Evolutionary conservation across 2,888 invertebrate genomes (phyloP).

Genomic region (Margaritifera margaritifera): DNA sequence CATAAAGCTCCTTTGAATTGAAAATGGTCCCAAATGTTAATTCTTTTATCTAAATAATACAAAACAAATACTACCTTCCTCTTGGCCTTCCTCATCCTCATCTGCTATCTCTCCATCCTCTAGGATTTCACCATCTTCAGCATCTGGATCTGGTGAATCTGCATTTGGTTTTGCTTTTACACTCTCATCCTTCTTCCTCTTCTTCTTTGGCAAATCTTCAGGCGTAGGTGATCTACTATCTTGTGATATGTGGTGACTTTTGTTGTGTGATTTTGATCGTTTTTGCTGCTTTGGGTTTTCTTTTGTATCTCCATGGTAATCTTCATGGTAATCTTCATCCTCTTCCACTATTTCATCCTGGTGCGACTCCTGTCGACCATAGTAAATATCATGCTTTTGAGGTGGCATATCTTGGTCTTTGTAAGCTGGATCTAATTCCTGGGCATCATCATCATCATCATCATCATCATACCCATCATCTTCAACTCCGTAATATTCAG

Average conservation of each 20-base stretch:
- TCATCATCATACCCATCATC: conserved; percentile 12
- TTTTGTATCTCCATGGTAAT: too few relatives aligned
- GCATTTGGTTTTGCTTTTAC: background rate
- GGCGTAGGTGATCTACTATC: too few relatives aligned
- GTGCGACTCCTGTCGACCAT: conserved; percentile 3
- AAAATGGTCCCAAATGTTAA: too few relatives aligned
- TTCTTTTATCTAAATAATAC: background rate
- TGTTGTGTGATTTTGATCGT: too few relatives aligned
- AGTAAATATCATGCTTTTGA: conserved; percentile 10
- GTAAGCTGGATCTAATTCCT: conserved; percentile 8
- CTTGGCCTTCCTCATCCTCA: conserved; percentile 14
- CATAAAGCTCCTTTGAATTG: too few relatives aligned
- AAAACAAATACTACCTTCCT: background rate
- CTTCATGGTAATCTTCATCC: background rate
- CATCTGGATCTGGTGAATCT: conserved; percentile 19
- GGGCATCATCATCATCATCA: conserved; percentile 10
- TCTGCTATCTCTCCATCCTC: conserved; percentile 63
- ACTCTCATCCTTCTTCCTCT: too few relatives aligned
- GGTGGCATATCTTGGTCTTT: conserved; percentile 23
- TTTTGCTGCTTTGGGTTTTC: too few relatives aligned
- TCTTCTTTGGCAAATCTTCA: too few relatives aligned
- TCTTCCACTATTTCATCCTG: conserved; percentile 8
- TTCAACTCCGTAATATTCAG: conserved; percentile 4
- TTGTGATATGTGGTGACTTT: too few relatives aligned
- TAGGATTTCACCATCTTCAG: conserved; percentile 61